Evolutionary conservation across 2,888 invertebrate genomes (phyloP), one percentile per base, ranked within the genome.

Genomic region (Pterobdella sp.): DNA sequence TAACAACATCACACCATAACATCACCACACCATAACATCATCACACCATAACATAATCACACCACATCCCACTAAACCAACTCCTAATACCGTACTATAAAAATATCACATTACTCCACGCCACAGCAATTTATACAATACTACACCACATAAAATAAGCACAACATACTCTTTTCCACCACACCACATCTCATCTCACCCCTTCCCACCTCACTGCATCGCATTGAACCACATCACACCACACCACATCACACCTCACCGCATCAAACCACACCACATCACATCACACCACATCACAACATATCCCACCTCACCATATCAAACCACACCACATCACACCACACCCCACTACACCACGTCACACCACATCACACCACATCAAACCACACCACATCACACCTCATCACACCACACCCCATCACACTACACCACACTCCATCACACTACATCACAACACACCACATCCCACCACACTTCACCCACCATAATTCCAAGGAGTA

Each of bases 401-500:
- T 18, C 65, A 65, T 29, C 65, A 35, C n/a, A 32, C 32, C 35
- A 32, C 34, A 34, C 65, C 32, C 14, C 65, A 65, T 34, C 10
- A 35, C 65, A 32, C 32, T 31, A 34, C 3, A 18, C 14, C 14
- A 32, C n/a, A 34, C 3, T 29, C 14, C 14, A 32, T 34, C 32
- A 65, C 32, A 65, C 10, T 34, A 65, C 29, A 65, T 22, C 65
- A 32, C 32, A 32, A 29, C 32, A 34, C 65, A 65, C 35, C 10
- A 65, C 65, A 32, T 26, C 32, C 14, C 31, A 65, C 65, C 65
- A 65, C 35, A 32, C 3, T 32, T 10, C 14, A 64, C 75, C n/a
- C 31, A 77, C 77, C 77, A 66, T 76, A 70, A 52, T 89, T 88
- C 88, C 92, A 96, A 32, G 95, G 95, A 79, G 91, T 93, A 85